Conservation (phyloP, 2,888 invertebrate species). For the Chalcosyrphus nemorum region DNA sequence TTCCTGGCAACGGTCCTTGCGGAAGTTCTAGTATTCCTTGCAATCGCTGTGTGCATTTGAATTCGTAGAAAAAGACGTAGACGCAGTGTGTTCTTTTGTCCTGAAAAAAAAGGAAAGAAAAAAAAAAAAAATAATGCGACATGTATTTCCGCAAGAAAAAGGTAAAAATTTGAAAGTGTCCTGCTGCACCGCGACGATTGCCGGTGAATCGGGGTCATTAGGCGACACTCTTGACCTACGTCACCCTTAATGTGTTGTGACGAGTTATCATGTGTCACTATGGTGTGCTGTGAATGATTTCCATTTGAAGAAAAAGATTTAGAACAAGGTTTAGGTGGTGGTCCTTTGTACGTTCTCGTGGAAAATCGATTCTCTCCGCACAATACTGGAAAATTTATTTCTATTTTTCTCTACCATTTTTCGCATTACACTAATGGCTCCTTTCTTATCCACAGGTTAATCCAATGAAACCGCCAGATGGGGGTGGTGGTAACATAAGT, state of each 20-base stretch:
- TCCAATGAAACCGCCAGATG: conserved; percentile 63
- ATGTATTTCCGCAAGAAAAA: conserved; percentile 72
- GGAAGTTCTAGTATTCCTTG: conserved; percentile 61
- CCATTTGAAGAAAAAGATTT: neutral
- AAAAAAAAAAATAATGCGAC: conserved; percentile 36
- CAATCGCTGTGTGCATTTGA: conserved; percentile 63
- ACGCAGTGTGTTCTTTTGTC: conserved; percentile 13
- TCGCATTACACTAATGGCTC: conserved; percentile 16
- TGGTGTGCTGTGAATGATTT: neutral
- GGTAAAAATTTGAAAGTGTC: conserved; percentile 32
- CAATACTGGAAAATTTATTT: conserved; percentile 9
- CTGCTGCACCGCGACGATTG: neutral
- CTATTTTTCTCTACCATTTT: neutral
- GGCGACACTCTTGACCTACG: conserved; percentile 69
- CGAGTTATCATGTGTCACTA: conserved; percentile 9
- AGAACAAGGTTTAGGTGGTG: conserved; percentile 17
- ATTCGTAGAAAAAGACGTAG: neutral
- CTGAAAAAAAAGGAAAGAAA: neutral
- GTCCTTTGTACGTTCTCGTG: neutral
- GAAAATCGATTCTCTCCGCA: conserved; percentile 62
- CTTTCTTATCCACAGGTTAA: conserved; percentile 59
- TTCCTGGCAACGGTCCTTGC: conserved; percentile 63
- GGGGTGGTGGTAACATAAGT: conserved; percentile 21
- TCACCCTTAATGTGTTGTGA: conserved; percentile 37
- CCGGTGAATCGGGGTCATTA: conserved; percentile 50